phyloP scores from a whole-genome alignment of 2,888 invertebrate genomes.

The Atrina japonica region DNA sequence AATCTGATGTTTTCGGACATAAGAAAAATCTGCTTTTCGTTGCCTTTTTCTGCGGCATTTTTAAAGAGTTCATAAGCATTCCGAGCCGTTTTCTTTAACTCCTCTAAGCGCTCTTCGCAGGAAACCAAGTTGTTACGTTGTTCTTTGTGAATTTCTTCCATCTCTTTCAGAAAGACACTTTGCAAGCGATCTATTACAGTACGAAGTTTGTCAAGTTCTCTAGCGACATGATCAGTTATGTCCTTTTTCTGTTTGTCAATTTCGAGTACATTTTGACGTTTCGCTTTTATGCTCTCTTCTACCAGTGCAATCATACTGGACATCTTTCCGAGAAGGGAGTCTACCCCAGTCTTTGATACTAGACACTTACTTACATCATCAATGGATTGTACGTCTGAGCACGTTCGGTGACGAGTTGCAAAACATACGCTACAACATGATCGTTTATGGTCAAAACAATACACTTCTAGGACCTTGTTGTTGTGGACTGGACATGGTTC shows the following conservation, averaged over 20 bases:
- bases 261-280: background rate
- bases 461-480: conserved; percentile 1
- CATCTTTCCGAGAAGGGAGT: too few species aligned
- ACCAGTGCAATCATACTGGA: too few species aligned
- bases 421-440: conserved; percentile 14
- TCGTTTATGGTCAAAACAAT: conserved; percentile 16
- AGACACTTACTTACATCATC: background rate
- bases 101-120: conserved; percentile 1
- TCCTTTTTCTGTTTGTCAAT: background rate
- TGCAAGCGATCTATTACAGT: background rate
- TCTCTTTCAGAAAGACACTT: background rate
- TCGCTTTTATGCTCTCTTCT: too few species aligned
- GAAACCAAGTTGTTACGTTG: background rate
- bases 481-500: conserved; percentile 4
- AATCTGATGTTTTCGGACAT: background rate
- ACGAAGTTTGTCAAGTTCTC: background rate
- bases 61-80: background rate
- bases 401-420: background rate
- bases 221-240: background rate
- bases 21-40: conserved; percentile 10
- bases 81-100: background rate
- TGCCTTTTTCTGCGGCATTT: background rate
- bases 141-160: background rate
- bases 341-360: too few species aligned
- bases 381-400: conserved; percentile 8